Percentiles rank a stretch among this genome's conserved stretches.
Evolutionary conservation across 2,113 vertebrate genomes (phyloP).

Genomic region (Girardinichthys multiradiatus): DNA sequence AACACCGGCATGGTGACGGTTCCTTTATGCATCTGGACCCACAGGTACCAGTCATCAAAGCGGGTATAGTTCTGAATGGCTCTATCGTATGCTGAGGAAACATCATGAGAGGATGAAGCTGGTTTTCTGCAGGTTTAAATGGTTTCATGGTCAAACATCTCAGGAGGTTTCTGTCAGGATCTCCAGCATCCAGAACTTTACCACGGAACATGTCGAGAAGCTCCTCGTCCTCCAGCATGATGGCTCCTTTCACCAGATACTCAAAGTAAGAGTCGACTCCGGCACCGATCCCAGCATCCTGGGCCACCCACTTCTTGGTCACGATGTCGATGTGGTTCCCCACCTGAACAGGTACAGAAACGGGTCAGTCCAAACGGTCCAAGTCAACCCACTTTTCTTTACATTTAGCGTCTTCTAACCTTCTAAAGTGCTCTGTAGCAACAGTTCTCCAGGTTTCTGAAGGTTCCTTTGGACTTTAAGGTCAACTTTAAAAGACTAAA

Average conservation of each 20-base stretch:
- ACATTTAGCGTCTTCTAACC: too few relatives aligned
- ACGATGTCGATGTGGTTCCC: conserved; percentile 97
- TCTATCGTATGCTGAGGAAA: conserved; percentile 87
- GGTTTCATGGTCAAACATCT: neutral
- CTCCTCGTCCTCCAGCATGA: conserved; percentile 92
- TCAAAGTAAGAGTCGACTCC: conserved; percentile 98
- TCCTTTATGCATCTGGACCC: conserved; percentile 99
- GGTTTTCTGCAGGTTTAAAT: neutral
- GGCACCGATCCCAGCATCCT: conserved; percentile 95
- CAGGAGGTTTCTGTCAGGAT: neutral
- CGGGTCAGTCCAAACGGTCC: neutral
- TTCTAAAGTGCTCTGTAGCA: too few relatives aligned
- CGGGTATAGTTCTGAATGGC: conserved; percentile 96
- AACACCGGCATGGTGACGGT: conserved; percentile 98
- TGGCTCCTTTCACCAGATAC: conserved; percentile 96
- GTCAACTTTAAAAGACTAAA: too few relatives aligned
- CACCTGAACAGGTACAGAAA: conserved; percentile 80
- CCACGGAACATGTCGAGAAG: conserved; percentile 93
- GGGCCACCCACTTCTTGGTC: conserved; percentile 96
- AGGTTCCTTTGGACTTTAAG: too few relatives aligned
- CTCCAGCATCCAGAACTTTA: conserved; percentile 43
- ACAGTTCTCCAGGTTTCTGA: too few relatives aligned
- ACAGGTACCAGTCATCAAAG: conserved; percentile 99
- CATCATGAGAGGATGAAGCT: neutral
- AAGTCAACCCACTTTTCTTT: too few relatives aligned